Conservation (phyloP, 2,888 invertebrate species). For the Nomada flava region DNA sequence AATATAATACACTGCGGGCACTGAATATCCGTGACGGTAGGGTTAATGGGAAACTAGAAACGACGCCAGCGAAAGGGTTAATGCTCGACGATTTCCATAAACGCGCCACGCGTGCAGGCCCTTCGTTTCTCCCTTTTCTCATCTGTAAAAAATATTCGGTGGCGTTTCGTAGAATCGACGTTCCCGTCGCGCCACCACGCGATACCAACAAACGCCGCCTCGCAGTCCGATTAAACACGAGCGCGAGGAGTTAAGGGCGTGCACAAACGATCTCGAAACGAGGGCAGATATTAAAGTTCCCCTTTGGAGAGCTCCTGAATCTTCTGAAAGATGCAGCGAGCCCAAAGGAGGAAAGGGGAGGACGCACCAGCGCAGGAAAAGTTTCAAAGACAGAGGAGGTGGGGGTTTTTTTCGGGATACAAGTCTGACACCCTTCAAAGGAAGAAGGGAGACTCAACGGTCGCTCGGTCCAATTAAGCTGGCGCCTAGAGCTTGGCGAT, state of each 20-base stretch:
- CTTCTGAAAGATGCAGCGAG: slow-evolving; percentile 56
- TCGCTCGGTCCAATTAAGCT: slow-evolving; percentile 70
- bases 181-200: background rate
- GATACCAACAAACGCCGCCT: background rate
- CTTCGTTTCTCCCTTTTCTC: no score
- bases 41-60: no score
- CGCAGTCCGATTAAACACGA: background rate
- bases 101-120: no score
- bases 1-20: no score
- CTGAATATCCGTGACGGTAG: no score
- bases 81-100: no score
- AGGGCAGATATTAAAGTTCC: slow-evolving; percentile 41
- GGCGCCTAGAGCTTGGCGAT: slow-evolving; percentile 63
- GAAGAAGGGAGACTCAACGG: slow-evolving; percentile 60
- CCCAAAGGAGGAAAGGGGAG: slow-evolving; percentile 30
- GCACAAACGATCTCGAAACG: slow-evolving; percentile 39
- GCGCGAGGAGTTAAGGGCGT: slow-evolving; percentile 22
- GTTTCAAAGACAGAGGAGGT: slow-evolving; percentile 51
- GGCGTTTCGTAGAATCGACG: background rate
- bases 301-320: slow-evolving; percentile 24
- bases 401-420: slow-evolving; percentile 54
- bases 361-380: slow-evolving; percentile 11
- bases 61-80: no score
- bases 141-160: background rate
- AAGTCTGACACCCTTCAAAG: slow-evolving; percentile 50